Evolutionary conservation across 2,797 vertebrate genomes (phyloP), one percentile per base, ranked within the genome.

Genomic region (Takifugu ocellatus): DNA sequence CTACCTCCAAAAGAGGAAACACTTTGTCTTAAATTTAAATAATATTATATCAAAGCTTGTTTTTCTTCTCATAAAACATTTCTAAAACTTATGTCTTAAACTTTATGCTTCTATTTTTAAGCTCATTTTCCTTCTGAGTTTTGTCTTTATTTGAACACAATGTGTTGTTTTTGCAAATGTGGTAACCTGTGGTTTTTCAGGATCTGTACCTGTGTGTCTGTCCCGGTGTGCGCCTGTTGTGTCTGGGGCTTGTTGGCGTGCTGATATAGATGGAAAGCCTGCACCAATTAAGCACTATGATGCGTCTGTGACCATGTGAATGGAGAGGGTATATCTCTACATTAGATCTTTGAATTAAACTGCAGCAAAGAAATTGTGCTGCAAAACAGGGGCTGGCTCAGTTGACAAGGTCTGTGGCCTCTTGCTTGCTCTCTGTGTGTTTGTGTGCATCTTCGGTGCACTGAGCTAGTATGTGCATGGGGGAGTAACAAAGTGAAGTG

Each of bases 11-110:
- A 80, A 87, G 85, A 89, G 88, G 79, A 91, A 92, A 92, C 84
- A 87, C 82, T 87, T 90, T 88, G 86, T 86, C 86, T 86, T 84
- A 82, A 39, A 89, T 90, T 92, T 90, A 92, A 92, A 92, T 91
- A 88, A 86, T 85, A 89, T 88, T 90, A 92, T 91, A 92, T 92
- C 90, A 93, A 93, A 93, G 90, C 85, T 88, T 68, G 79, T 85
- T 81, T 79, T 74, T 72, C 70, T 88, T 89, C 51, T 88, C 88
- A 91, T 91, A 92, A 93, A 93, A 93, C 70, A 70, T 87, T 90
- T 90, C 90, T 92, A 91, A 93, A 93, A 93, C 71, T 49, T 80
- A 68, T 74, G 60, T 78, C 44, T 88, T 82, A 85, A 84, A 79
- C n/a, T 31, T 31, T 84, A 75, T 83, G 73, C 83, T 76, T 83